Evolutionary conservation across 2,113 vertebrate species (phyloP).

Genomic region (Picathartes gymnocephalus): DNA sequence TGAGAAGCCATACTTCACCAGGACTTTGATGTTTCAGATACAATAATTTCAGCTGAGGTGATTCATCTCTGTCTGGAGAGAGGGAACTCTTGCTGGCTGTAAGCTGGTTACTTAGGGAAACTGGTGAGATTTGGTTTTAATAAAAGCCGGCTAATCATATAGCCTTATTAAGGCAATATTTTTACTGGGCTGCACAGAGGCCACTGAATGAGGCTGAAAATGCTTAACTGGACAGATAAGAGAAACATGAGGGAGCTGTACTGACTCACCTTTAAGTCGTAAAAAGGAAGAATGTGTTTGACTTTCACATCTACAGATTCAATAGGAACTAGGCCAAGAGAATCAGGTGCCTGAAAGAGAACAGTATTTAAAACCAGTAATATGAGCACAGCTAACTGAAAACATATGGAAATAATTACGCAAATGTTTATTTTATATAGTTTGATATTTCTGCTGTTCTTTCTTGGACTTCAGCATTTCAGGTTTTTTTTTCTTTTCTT

Average conservation of each 20-base stretch:
- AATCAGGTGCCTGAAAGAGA: slow-evolving; percentile 71
- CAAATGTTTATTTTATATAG: background rate
- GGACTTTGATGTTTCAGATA: background rate
- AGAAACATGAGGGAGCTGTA: background rate
- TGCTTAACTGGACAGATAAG: background rate
- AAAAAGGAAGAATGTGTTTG: slow-evolving; percentile 71
- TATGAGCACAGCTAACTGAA: background rate
- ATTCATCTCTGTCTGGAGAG: background rate
- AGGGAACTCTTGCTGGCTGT: background rate
- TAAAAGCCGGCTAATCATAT: background rate
- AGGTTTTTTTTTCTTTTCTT: background rate
- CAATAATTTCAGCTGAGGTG: background rate
- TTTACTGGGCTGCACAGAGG: background rate
- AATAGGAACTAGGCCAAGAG: slow-evolving; percentile 71
- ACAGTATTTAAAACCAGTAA: background rate
- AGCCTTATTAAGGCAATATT: background rate
- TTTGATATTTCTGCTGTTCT: background rate
- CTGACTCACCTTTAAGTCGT: slow-evolving; percentile 80
- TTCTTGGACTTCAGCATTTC: background rate
- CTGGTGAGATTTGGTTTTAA: background rate
- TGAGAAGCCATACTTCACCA: background rate
- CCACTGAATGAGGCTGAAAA: background rate
- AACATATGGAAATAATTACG: background rate
- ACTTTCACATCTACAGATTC: slow-evolving; percentile 66
- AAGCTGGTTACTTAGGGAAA: background rate